These are phyloP conservation scores for Diplosoma virens DNA, from an alignment of 23 tunicate genomes.

Conservation along the genomic window DNA sequence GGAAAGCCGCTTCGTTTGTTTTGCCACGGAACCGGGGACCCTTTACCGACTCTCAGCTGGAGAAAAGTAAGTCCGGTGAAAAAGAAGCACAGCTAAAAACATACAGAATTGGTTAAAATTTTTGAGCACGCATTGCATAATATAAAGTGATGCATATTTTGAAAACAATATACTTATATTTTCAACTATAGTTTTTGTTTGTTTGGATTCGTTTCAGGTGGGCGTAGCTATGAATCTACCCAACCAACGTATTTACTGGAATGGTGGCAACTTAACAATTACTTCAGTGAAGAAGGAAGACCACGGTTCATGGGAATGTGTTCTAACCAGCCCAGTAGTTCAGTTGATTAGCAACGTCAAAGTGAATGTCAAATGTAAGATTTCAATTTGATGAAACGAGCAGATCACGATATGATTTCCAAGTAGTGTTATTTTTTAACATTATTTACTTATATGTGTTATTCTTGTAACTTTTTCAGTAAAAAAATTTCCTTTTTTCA, in stretches of 20 bases:
- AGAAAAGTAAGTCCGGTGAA: too few species aligned
- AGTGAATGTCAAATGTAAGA: conserved; percentile 74
- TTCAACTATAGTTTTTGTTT: too few species aligned
- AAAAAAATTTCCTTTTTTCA: neutral
- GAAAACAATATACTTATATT: too few species aligned
- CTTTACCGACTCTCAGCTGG: conserved; percentile 60
- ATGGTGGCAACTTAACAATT: conserved; percentile 60
- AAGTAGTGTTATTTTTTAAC: neutral
- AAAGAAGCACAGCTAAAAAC: too few species aligned
- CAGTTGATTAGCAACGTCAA: conserved; percentile 37
- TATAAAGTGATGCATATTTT: too few species aligned
- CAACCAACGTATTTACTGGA: conserved; percentile 29
- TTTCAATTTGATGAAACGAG: too few species aligned
- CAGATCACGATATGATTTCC: neutral
- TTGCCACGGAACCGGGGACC: conserved; percentile 78
- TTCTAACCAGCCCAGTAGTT: conserved; percentile 55
- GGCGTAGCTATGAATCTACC: neutral
- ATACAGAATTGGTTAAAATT: too few species aligned
- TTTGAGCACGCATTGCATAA: too few species aligned
- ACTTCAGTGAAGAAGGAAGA: conserved; percentile 51
- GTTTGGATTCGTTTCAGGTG: too few species aligned
- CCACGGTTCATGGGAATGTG: conserved; percentile 76
- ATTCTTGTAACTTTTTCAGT: too few species aligned
- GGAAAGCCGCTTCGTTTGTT: conserved; percentile 26
- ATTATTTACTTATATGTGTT: too few species aligned